A percentile compares a stretch with the other conserved stretches of the same genome.
phyloP scores from a whole-genome alignment of 2,888 invertebrate genomes.

The Steinernema scapterisci region DNA sequence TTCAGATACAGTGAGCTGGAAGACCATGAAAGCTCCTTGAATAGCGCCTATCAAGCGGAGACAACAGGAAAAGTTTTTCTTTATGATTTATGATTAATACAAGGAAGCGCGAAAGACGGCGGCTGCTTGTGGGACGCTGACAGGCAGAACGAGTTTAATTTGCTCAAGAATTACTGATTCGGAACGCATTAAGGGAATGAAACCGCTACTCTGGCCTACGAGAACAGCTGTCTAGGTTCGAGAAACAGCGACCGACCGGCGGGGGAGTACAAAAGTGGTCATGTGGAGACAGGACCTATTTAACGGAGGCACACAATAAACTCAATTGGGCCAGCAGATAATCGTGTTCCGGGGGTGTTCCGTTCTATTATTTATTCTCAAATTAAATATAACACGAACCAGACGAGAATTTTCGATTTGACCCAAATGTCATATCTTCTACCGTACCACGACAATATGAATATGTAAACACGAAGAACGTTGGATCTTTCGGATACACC shows the following conservation, averaged over 20 bases:
- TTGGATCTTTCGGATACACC: too few species aligned
- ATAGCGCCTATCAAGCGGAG: too few species aligned
- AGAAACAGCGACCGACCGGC: background rate
- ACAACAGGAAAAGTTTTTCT: background rate
- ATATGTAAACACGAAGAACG: too few species aligned
- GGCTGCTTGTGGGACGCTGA: too few species aligned
- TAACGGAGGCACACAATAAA: background rate
- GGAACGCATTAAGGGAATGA: background rate
- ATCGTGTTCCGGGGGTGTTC: too few species aligned
- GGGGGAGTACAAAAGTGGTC: background rate
- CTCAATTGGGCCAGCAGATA: background rate
- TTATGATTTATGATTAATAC: conserved; percentile 16
- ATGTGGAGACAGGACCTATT: background rate
- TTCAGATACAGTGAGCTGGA: conserved; percentile 1
- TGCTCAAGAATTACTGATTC: too few species aligned
- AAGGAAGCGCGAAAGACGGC: too few species aligned
- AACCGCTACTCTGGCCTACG: background rate
- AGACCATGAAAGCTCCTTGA: background rate
- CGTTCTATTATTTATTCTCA: background rate
- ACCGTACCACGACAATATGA: too few species aligned
- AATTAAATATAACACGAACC: conserved; percentile 15
- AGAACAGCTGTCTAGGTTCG: background rate
- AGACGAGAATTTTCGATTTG: background rate
- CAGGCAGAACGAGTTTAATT: too few species aligned
- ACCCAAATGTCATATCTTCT: too few species aligned